Evolutionary conservation across 2,888 invertebrate genomes (phyloP).

Genomic region (Saturnia pavonia): DNA sequence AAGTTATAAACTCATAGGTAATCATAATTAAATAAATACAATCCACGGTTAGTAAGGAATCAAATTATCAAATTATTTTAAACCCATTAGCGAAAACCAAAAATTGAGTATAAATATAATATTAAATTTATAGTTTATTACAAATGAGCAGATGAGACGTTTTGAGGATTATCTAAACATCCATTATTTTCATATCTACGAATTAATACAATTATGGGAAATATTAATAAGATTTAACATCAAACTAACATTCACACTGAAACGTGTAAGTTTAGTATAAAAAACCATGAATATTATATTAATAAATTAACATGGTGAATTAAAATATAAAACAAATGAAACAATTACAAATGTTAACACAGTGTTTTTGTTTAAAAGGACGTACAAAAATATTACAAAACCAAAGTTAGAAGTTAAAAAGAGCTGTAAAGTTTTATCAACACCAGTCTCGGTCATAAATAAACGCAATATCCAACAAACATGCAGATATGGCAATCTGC

Average conservation of each 20-base stretch:
- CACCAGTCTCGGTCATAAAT: constrained; percentile 18
- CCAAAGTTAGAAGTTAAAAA: constrained; percentile 6
- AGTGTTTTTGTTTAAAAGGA: neutral
- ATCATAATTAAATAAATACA: constrained; percentile 5
- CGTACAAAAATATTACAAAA: neutral
- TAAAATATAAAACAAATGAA: neutral
- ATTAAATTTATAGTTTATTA: neutral
- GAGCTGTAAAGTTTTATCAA: constrained; percentile 3
- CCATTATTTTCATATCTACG: neutral
- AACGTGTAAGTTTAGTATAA: neutral
- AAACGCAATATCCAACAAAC: constrained; percentile 24
- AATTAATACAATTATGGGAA: neutral
- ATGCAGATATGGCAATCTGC: constrained; percentile 38
- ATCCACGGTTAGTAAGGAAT: neutral
- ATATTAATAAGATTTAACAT: no score
- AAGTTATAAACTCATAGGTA: constrained; percentile 4
- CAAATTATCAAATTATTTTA: neutral
- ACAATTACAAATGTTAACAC: neutral
- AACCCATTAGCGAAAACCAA: neutral
- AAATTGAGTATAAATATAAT: neutral
- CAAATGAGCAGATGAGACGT: no score
- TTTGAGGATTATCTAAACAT: neutral
- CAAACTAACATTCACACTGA: neutral
- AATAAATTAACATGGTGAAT: no score
- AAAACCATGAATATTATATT: neutral